Evolutionary conservation across 2,113 vertebrate species (phyloP).

Genomic region (Pungitius pungitius): DNA sequence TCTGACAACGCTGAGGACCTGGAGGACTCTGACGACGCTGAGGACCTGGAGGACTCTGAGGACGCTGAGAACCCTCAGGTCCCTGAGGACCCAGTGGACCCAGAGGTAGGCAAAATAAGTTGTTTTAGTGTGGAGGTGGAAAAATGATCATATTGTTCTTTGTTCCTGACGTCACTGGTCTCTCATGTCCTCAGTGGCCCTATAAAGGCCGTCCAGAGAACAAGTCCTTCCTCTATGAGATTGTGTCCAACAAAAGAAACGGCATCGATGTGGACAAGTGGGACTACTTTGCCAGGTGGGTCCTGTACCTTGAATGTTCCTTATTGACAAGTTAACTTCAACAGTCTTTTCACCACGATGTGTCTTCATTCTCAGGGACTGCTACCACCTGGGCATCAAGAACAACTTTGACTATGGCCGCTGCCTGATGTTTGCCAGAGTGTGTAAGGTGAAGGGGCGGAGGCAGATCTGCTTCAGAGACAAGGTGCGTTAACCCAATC

Average conservation of each 20-base stretch:
- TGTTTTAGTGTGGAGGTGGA: too few species aligned
- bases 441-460: slow-evolving; percentile 85
- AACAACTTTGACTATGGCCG: slow-evolving; percentile 94
- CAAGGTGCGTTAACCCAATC: slow-evolving; percentile 81
- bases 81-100: too few species aligned
- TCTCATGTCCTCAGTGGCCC: slow-evolving; percentile 81
- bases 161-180: background rate
- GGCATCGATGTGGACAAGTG: slow-evolving; percentile 98
- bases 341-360: background rate
- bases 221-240: slow-evolving; percentile 95
- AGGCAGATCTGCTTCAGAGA: slow-evolving; percentile 91
- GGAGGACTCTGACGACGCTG: too few species aligned
- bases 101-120: too few species aligned
- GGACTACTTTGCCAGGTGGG: slow-evolving; percentile 97
- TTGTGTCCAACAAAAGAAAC: slow-evolving; percentile 93
- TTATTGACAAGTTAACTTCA: background rate
- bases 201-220: too few species aligned
- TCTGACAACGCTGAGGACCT: too few species aligned
- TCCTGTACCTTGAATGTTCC: background rate
- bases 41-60: too few species aligned
- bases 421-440: slow-evolving; percentile 89
- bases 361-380: slow-evolving; percentile 82
- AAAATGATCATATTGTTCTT: too few species aligned
- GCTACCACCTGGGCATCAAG: slow-evolving; percentile 92
- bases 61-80: too few species aligned